phyloP scores from a whole-genome alignment of 2,113 vertebrate genomes.

The Colossoma macropomum region DNA sequence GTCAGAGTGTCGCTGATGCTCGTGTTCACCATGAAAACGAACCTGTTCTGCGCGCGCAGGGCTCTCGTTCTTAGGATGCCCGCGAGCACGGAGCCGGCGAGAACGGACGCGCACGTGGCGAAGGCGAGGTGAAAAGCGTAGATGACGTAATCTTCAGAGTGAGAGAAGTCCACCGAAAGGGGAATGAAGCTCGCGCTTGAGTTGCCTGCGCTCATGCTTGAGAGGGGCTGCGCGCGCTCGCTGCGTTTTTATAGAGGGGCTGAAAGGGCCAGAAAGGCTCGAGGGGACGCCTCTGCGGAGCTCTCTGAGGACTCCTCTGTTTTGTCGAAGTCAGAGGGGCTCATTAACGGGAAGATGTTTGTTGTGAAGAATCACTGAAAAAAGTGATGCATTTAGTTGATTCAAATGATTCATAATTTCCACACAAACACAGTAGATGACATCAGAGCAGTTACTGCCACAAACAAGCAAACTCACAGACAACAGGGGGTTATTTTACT shows the following conservation, averaged over 20 bases:
- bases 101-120: slow-evolving; percentile 66
- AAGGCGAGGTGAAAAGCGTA: slow-evolving; percentile 75
- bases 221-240: too few species aligned
- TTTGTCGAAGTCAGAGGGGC: neutral
- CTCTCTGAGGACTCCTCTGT: neutral
- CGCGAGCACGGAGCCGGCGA: slow-evolving; percentile 71
- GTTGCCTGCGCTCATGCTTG: slow-evolving; percentile 16
- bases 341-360: neutral
- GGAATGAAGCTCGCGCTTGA: slow-evolving; percentile 28
- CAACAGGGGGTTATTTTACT: too few species aligned
- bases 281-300: too few species aligned
- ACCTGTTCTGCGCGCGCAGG: slow-evolving; percentile 74
- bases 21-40: slow-evolving; percentile 79
- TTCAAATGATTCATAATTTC: too few species aligned
- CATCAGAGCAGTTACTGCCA: too few species aligned
- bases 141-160: slow-evolving; percentile 67
- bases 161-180: slow-evolving; percentile 69
- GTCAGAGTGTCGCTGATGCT: slow-evolving; percentile 77
- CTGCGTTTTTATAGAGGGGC: neutral
- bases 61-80: slow-evolving; percentile 63
- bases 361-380: too few species aligned
- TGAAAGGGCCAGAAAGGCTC: neutral
- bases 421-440: too few species aligned
- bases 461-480: too few species aligned
- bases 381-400: too few species aligned